phyloP scores from a whole-genome alignment of 2,888 invertebrate species.

The Allygus modestus region DNA sequence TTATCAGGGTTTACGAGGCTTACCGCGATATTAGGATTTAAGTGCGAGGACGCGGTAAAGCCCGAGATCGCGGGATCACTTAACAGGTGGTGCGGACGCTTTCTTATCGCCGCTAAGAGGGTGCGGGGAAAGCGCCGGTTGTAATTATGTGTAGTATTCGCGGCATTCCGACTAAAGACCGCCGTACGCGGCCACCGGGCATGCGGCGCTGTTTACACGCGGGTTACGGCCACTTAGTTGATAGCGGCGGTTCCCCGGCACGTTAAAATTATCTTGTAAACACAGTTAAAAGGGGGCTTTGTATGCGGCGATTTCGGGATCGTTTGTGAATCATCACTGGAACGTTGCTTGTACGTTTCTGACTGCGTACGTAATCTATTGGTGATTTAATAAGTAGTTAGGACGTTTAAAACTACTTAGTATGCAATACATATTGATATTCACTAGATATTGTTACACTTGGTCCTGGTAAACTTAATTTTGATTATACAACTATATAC shows the following conservation, averaged over 20 bases:
- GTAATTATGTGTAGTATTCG: neutral
- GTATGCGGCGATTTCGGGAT: neutral
- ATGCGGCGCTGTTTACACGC: neutral
- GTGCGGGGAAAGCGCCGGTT: neutral
- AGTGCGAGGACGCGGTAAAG: conserved; percentile 4
- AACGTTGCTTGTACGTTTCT: no score
- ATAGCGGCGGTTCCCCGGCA: neutral
- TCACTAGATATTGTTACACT: no score
- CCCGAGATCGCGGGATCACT: neutral
- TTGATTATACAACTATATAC: no score
- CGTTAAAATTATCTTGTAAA: conserved; percentile 33
- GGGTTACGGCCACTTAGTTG: neutral
- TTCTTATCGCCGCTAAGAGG: neutral
- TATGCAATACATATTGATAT: no score
- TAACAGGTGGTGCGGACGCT: neutral
- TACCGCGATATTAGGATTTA: conserved; percentile 6
- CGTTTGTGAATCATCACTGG: neutral
- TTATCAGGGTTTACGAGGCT: neutral
- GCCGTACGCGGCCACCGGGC: conserved; percentile 7
- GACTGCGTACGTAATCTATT: no score
- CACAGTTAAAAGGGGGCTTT: neutral
- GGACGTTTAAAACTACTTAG: no score
- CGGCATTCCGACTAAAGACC: neutral
- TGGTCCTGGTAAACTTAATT: no score
- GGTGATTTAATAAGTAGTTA: no score